phyloP scores from a whole-genome alignment of 2,888 invertebrate genomes.

The Xestia rhomboidea region DNA sequence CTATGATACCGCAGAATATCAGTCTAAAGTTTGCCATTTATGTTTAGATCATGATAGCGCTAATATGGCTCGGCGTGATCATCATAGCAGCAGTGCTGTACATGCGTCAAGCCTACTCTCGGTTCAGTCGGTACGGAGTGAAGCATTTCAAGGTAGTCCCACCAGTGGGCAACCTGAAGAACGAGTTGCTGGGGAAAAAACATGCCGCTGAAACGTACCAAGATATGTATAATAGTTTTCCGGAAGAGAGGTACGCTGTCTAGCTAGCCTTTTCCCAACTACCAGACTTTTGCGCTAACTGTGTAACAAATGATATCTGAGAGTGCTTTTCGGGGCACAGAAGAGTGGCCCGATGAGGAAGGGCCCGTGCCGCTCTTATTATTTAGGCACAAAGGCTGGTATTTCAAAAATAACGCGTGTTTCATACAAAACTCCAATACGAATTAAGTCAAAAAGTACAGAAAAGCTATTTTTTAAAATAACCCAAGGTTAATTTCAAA shows the following conservation, averaged over 20 bases:
- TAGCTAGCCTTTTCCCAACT: no score
- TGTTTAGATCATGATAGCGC: constrained; percentile 40
- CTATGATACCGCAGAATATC: no score
- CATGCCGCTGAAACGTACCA: constrained; percentile 64
- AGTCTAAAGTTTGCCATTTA: not conserved
- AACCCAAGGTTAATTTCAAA: not conserved
- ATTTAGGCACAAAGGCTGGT: not conserved
- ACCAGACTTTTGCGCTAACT: not conserved
- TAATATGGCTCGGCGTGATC: constrained; percentile 66
- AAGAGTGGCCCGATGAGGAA: not conserved
- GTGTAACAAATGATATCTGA: not conserved
- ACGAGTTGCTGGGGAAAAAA: constrained; percentile 44
- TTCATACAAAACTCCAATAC: not conserved
- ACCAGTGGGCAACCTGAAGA: constrained; percentile 70
- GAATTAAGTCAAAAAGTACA: not conserved
- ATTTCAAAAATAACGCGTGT: not conserved
- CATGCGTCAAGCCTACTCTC: constrained; percentile 65
- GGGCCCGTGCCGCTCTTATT: not conserved
- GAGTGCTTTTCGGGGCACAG: not conserved
- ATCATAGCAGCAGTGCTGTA: constrained; percentile 62
- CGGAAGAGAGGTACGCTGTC: constrained; percentile 70
- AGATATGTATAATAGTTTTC: constrained; percentile 68
- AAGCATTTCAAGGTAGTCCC: constrained; percentile 68
- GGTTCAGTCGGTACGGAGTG: constrained; percentile 71
- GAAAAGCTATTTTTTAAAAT: not conserved